Evolutionary conservation across 2,888 invertebrate genomes (phyloP), one percentile per base, ranked within the genome.

Genomic region (Lottia gigantea): DNA sequence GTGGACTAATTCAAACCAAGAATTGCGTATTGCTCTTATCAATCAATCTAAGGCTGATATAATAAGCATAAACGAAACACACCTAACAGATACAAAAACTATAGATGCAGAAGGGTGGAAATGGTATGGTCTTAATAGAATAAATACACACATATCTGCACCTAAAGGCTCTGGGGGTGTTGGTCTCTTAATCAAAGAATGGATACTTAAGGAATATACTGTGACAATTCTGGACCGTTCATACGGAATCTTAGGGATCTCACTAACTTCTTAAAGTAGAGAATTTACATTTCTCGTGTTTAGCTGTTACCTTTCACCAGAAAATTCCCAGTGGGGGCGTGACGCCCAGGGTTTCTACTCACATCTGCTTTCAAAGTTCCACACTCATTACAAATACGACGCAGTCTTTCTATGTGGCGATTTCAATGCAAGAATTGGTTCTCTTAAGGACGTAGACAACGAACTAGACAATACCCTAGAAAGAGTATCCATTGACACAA

Each of bases 11-110:
- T 47, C 46, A n/a, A 68, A 64, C 40, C 26, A 47, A 47, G 15
- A 23, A 19, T 64, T 68, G 25, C 40, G 70, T 61, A 49, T 14
- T n/a, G 46, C 46, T 2, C 46, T 64, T 11, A 23, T 68, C 31
- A 62, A 68, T 46, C 31, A 19, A 16, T 7, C 31, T 12, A 46
- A 64, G 16, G 64, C 49, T 64, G 68, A 68, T 46, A 49, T 64
- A 23, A 23, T 68, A 16, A 64, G 64, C 55, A 26, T 68, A 19
- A 25, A 46, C 46, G 68, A 68, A 68, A 68, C 68, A 16, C 64
- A 68, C 25, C 25, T 64, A 55, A 26, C 46, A 47, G 25, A n/a
- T 49, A 49, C 46, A 15, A 19, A 31, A 4, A 49, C 4, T 26
- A 47, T 68, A 16, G 25, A 47, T 23, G 26, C 47, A 26, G 25